Percentiles rank a stretch among this genome's conserved stretches.
Conservation (phyloP, 1,140 invertebrate genomes). For the Euglossa dilemma region DNA sequence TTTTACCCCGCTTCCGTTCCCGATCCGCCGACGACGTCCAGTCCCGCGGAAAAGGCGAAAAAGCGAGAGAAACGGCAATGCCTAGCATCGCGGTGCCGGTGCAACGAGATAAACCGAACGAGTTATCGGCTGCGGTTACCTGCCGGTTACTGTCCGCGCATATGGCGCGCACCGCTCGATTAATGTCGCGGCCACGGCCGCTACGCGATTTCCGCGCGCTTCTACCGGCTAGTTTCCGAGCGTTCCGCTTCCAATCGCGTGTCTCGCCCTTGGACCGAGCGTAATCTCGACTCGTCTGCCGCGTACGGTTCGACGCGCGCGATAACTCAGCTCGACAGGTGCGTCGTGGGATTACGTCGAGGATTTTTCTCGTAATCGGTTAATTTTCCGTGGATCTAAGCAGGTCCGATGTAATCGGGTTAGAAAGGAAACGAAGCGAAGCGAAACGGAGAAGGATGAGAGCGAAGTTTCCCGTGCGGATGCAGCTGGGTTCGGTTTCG, state of each 20-base stretch:
- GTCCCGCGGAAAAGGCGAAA: neutral
- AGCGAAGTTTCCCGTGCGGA: neutral
- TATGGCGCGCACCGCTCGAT: slow-evolving; percentile 32
- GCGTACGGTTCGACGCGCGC: too few relatives aligned
- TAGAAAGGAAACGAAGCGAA: neutral
- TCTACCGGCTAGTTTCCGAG: neutral
- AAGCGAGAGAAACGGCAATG: neutral
- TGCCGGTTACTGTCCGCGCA: slow-evolving; percentile 18
- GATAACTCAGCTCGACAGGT: too few relatives aligned
- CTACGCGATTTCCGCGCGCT: slow-evolving; percentile 1
- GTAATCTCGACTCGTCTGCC: too few relatives aligned
- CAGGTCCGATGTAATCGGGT: neutral
- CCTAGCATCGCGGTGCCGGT: neutral
- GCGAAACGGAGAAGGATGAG: neutral
- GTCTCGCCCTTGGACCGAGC: neutral
- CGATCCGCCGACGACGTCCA: neutral
- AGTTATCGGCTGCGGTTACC: slow-evolving; percentile 44
- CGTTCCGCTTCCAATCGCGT: neutral
- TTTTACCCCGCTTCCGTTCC: neutral
- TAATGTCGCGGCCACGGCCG: slow-evolving; percentile 34
- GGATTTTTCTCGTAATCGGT: too few relatives aligned
- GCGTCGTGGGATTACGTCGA: too few relatives aligned
- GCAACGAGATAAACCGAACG: slow-evolving; percentile 27
- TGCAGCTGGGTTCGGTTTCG: neutral
- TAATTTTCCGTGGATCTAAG: too few relatives aligned